These are phyloP conservation scores for Chrysochloris asiatica DNA, from an alignment of 2,113 vertebrate genomes.

Conservation along the genomic window DNA sequence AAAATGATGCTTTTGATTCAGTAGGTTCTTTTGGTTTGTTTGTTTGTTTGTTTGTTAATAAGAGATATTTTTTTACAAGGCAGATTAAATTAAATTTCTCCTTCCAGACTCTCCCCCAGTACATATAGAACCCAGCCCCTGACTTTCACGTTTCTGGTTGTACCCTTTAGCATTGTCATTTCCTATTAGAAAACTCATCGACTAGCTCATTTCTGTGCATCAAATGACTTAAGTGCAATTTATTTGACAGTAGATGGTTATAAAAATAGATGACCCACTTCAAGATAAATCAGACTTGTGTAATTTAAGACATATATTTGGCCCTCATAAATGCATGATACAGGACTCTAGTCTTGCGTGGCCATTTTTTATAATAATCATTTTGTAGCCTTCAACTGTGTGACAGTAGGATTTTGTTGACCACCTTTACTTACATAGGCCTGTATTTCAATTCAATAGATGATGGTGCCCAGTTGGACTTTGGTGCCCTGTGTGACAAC, in stretches of 20 bases:
- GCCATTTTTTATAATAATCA: background rate
- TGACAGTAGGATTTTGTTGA: background rate
- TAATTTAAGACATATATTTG: background rate
- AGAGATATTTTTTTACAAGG: too few relatives aligned
- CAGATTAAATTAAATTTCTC: background rate
- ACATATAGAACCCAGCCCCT: background rate
- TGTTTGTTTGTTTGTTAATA: too few relatives aligned
- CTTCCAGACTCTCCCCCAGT: background rate
- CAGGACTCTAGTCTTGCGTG: too few relatives aligned
- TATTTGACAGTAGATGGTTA: background rate
- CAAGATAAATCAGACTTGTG: background rate
- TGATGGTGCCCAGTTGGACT: conserved; percentile 89
- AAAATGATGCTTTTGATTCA: background rate
- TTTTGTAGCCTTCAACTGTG: background rate
- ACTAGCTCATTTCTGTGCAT: background rate
- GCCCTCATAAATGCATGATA: background rate
- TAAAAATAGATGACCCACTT: background rate
- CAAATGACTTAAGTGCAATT: background rate
- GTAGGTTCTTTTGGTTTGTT: too few relatives aligned
- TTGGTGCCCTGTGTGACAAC: conserved; percentile 89
- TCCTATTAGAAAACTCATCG: background rate
- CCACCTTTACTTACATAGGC: background rate
- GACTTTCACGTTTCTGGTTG: background rate
- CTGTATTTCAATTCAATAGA: conserved; percentile 78
- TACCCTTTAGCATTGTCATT: background rate